Evolutionary conservation across 2,113 vertebrate genomes (phyloP), one percentile per base, ranked within the genome.

Genomic region (Pyxicephalus adspersus): DNA sequence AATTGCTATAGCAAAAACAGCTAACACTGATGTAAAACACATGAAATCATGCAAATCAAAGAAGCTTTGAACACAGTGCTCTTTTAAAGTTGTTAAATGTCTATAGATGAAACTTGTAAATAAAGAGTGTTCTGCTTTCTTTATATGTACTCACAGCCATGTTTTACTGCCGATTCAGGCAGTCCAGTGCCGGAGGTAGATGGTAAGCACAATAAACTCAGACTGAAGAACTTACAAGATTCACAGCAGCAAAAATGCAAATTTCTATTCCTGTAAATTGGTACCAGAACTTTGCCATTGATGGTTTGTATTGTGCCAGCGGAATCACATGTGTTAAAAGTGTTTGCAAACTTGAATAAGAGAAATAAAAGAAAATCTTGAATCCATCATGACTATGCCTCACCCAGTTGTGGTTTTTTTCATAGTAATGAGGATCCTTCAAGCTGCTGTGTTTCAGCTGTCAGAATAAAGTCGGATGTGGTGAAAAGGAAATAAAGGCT

Each of bases 401-500:
- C 60, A 64, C 79, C 79, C 68, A 81, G 28, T 65, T 74, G 68
- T 81, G 67, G 28, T 45, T 67, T 68, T 80, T 71, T 64, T 50
- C 58, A 25, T 34, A 64, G 57, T 81, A 81, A 81, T 81, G 70
- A 72, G 79, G 63, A 81, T 64, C 68, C 68, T 81, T 81, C 79
- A 81, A 22, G 68, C 79, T 81, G 79, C 68, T 81, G 68, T 81
- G 60, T 81, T 74, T 81, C 60, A 74, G 79, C 79, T 81, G 79
- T 81, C 79, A 81, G 45, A 72, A 31, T 13, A 74, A 64, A 73
- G 79, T 81, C 68, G 79, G 79, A 81, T 81, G 68, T 81, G 68
- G 79, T 74, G 68, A 55, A 81, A 81, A 73, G 79, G 68, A 81
- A 81, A 72, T 74, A 73, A 72, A 74, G 67, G 67, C 65, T 72